Evolutionary conservation across 2,797 vertebrate genomes (phyloP).

Genomic region (Caiman crocodilus): DNA sequence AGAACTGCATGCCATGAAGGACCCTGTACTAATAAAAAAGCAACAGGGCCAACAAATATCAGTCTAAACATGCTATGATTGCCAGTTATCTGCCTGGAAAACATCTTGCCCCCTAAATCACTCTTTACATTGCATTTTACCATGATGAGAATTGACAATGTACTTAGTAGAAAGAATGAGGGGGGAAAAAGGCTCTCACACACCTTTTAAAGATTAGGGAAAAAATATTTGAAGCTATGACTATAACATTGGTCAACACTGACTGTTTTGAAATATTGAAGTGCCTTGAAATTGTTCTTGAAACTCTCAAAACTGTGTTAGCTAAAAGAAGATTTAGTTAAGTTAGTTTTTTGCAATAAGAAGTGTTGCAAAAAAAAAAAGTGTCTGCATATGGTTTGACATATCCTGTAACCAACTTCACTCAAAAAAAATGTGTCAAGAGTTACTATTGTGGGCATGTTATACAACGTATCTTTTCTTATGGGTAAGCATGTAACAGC

Average conservation of each 20-base stretch:
- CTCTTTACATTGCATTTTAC: not conserved
- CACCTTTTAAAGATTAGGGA: not conserved
- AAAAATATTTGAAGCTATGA: not conserved
- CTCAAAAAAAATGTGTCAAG: conserved; percentile 61
- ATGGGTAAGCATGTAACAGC: too few species aligned
- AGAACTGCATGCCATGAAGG: not conserved
- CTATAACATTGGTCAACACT: not conserved
- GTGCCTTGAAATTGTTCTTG: not conserved
- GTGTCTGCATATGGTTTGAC: conserved; percentile 61
- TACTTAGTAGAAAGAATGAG: not conserved
- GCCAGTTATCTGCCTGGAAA: not conserved
- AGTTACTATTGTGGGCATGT: conserved; percentile 64
- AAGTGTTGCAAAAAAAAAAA: not conserved
- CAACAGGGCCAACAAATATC: not conserved
- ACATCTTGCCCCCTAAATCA: not conserved
- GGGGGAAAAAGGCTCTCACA: too few species aligned
- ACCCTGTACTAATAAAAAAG: not conserved
- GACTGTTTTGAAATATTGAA: not conserved
- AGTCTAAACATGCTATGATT: not conserved
- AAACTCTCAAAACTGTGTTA: not conserved
- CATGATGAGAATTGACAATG: not conserved
- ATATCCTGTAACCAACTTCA: conserved; percentile 35
- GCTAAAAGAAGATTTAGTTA: conserved; percentile 25
- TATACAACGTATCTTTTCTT: conserved; percentile 56
- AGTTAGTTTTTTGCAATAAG: not conserved